A percentile compares a stretch with the other conserved stretches of the same genome.
These are phyloP conservation scores for Pagrus major DNA, from an alignment of 2,113 vertebrate genomes.

Conservation along the genomic window DNA sequence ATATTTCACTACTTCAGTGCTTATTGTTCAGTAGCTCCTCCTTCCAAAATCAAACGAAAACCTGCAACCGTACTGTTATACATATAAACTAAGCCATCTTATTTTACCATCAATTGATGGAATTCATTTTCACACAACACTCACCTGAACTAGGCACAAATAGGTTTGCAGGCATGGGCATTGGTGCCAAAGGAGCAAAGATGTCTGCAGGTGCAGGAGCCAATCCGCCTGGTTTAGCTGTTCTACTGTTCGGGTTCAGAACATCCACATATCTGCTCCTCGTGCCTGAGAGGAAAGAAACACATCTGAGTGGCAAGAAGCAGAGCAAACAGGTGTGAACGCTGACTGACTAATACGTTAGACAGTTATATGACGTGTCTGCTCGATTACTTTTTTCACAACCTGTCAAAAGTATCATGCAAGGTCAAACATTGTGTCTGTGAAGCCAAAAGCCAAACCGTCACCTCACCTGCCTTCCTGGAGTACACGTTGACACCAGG, in stretches of 20 bases:
- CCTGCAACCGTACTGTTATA: neutral
- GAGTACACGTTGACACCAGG: slow-evolving; percentile 94
- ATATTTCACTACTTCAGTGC: neutral
- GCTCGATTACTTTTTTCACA: neutral
- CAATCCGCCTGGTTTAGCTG: slow-evolving; percentile 76
- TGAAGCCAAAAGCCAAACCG: neutral
- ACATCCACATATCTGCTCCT: slow-evolving; percentile 94
- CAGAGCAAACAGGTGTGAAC: neutral
- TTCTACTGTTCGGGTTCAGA: slow-evolving; percentile 89
- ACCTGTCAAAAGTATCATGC: neutral
- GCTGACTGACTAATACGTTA: neutral
- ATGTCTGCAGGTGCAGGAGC: slow-evolving; percentile 90
- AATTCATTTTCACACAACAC: neutral
- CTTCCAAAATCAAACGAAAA: slow-evolving; percentile 1
- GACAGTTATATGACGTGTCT: neutral
- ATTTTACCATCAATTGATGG: neutral
- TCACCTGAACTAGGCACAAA: slow-evolving; percentile 92
- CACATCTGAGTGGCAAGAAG: slow-evolving; percentile 8
- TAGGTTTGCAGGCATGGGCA: slow-evolving; percentile 90
- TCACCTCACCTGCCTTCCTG: slow-evolving; percentile 91
- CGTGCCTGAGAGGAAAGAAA: slow-evolving; percentile 73
- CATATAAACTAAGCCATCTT: neutral
- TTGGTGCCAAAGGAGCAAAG: slow-evolving; percentile 94
- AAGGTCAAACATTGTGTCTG: neutral
- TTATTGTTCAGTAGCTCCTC: neutral